These are phyloP conservation scores for Numida meleagris DNA, from an alignment of 2,113 vertebrate species.

Conservation along the genomic window DNA sequence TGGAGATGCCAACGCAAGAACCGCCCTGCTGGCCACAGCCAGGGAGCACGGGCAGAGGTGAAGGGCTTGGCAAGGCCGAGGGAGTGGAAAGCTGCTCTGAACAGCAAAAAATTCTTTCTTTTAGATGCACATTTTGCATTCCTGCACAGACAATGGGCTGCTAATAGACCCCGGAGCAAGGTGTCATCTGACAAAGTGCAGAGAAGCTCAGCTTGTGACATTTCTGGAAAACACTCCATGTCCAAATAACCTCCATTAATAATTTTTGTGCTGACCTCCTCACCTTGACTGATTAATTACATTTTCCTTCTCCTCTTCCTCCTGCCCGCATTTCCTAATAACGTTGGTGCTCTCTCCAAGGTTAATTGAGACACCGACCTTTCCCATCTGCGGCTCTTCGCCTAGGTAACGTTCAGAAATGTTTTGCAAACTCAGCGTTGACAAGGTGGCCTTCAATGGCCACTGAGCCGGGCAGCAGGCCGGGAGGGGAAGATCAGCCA, in stretches of 20 bases:
- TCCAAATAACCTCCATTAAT: constrained; percentile 72
- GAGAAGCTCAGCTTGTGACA: constrained; percentile 45
- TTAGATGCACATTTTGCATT: neutral
- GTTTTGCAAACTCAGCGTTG: constrained; percentile 69
- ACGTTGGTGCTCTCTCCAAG: constrained; percentile 65
- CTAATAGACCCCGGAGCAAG: neutral
- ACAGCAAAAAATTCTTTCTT: neutral
- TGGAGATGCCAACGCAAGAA: neutral
- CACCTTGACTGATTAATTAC: constrained; percentile 68
- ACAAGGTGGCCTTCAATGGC: constrained; percentile 42
- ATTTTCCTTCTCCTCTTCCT: constrained; percentile 55
- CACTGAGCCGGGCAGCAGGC: constrained; percentile 21
- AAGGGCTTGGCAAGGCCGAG: neutral
- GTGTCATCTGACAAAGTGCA: neutral
- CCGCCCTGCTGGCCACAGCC: neutral
- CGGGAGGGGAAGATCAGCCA: neutral
- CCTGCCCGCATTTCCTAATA: constrained; percentile 55
- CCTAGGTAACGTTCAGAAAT: neutral
- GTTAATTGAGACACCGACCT: constrained; percentile 81
- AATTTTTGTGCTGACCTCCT: constrained; percentile 62
- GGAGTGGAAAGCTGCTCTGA: neutral
- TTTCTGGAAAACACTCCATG: constrained; percentile 51
- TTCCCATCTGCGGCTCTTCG: constrained; percentile 48
- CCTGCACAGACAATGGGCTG: neutral
- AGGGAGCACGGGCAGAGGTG: neutral